Percentiles rank a stretch among this genome's conserved stretches.
phyloP scores from a whole-genome alignment of 2,888 invertebrate genomes.

The Andrena trimmerana region DNA sequence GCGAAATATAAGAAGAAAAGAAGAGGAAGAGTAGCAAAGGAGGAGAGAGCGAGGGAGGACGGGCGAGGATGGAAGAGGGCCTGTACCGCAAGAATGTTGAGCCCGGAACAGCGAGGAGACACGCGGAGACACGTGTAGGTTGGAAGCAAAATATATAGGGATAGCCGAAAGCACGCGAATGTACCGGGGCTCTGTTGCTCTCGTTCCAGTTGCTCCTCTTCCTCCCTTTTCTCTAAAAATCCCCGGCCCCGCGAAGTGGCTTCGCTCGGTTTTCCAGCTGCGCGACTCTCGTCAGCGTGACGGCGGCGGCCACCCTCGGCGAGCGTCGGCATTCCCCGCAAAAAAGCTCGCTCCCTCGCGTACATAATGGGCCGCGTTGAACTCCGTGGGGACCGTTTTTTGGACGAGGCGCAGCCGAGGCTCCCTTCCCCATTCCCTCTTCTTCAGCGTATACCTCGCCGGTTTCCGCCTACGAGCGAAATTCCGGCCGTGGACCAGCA shows the following conservation, averaged over 20 bases:
- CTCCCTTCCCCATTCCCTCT: slow-evolving; percentile 29
- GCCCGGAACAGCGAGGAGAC: slow-evolving; percentile 79
- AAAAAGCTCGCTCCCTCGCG: slow-evolving; percentile 69
- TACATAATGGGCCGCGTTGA: slow-evolving; percentile 76
- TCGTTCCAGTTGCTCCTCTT: slow-evolving; percentile 42
- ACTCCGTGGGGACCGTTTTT: slow-evolving; percentile 69
- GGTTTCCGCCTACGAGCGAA: slow-evolving; percentile 70
- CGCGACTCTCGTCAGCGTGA: slow-evolving; percentile 83
- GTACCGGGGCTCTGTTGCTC: slow-evolving; percentile 48
- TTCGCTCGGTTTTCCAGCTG: slow-evolving; percentile 82
- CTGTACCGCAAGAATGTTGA: slow-evolving; percentile 78
- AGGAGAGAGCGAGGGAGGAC: slow-evolving; percentile 51
- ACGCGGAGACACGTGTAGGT: slow-evolving; percentile 83
- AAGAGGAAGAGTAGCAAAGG: slow-evolving; percentile 31
- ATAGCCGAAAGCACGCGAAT: slow-evolving; percentile 70
- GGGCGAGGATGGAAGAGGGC: slow-evolving; percentile 48
- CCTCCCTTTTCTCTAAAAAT: slow-evolving; percentile 48
- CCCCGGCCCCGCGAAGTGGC: slow-evolving; percentile 48
- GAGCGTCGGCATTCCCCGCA: slow-evolving; percentile 74
- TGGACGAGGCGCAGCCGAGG: slow-evolving; percentile 25
- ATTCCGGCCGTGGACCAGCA: slow-evolving; percentile 57
- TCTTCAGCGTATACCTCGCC: slow-evolving; percentile 43
- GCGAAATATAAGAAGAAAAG: slow-evolving; percentile 63
- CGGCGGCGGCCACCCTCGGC: slow-evolving; percentile 82
- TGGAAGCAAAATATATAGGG: slow-evolving; percentile 76